Evolutionary conservation across 2,797 vertebrate species (phyloP).

Genomic region (Catamblyrhynchus diadema): DNA sequence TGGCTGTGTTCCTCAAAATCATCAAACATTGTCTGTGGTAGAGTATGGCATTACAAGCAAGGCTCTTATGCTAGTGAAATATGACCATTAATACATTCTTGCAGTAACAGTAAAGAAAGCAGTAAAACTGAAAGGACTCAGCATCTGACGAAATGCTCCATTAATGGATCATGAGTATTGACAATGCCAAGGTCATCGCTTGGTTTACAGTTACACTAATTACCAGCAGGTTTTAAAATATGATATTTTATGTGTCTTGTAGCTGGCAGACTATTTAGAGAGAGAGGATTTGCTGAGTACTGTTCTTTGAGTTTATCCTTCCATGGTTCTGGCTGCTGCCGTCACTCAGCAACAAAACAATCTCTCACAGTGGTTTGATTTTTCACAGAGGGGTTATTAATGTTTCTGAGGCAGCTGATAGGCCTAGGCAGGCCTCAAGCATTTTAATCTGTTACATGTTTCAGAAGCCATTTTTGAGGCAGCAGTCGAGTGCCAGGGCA

Average conservation of each 20-base stretch:
- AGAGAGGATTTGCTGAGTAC: not conserved
- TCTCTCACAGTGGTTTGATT: not conserved
- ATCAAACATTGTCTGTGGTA: not conserved
- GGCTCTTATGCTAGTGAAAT: not conserved
- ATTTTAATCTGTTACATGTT: not conserved
- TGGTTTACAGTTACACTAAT: not conserved
- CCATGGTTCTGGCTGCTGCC: not conserved
- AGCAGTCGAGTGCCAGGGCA: rapidly evolving
- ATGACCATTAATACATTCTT: not conserved
- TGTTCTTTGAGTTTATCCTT: not conserved
- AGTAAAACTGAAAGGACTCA: not conserved
- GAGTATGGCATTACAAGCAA: not conserved
- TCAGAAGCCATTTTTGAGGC: not conserved
- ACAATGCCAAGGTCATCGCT: not conserved
- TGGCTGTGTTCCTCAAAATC: not conserved
- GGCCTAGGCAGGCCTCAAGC: not conserved
- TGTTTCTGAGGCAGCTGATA: not conserved
- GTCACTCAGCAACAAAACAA: not conserved
- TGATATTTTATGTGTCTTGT: not conserved
- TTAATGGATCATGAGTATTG: not conserved
- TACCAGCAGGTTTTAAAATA: not conserved
- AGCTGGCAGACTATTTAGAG: not conserved
- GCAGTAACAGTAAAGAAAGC: not conserved
- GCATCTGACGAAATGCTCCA: not conserved
- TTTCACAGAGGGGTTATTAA: not conserved